Percentiles rank a stretch among this genome's conserved stretches.
Evolutionary conservation across 2,888 invertebrate genomes (phyloP).

Genomic region (Spodoptera exigua): DNA sequence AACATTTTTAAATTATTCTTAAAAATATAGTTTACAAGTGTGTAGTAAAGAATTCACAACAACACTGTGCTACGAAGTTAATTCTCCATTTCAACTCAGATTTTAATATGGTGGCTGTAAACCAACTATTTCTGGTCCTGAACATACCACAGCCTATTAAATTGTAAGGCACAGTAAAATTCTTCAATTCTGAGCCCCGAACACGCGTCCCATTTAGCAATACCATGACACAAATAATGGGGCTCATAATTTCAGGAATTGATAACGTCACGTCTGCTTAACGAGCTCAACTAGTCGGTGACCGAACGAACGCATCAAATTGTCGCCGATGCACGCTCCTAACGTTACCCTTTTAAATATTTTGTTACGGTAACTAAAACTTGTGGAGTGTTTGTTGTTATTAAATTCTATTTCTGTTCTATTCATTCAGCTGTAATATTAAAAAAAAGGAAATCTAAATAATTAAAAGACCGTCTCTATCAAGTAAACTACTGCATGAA

Average conservation of each 20-base stretch:
- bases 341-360: constrained; percentile 76
- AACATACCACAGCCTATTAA: constrained; percentile 4
- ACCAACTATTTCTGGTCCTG: too few relatives aligned
- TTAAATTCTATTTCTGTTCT: background rate
- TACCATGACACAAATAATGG: constrained; percentile 81
- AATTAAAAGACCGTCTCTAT: too few relatives aligned
- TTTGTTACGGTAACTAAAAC: constrained; percentile 56
- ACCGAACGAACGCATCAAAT: constrained; percentile 79
- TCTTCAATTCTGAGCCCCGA: constrained; percentile 33
- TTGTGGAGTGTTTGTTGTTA: constrained; percentile 21
- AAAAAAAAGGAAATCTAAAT: too few relatives aligned
- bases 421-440: too few relatives aligned
- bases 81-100: too few relatives aligned
- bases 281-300: constrained; percentile 86
- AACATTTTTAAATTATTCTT: too few relatives aligned
- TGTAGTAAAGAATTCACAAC: too few relatives aligned
- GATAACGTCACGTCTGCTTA: constrained; percentile 78
- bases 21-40: too few relatives aligned
- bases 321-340: constrained; percentile 72
- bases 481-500: too few relatives aligned
- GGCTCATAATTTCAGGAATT: constrained; percentile 84
- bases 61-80: too few relatives aligned
- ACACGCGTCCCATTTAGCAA: constrained; percentile 66
- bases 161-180: constrained; percentile 18
- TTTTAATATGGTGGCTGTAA: too few relatives aligned